These are phyloP conservation scores for Calliopum simillimum DNA, from an alignment of 2,888 invertebrate species.

Conservation along the genomic window DNA sequence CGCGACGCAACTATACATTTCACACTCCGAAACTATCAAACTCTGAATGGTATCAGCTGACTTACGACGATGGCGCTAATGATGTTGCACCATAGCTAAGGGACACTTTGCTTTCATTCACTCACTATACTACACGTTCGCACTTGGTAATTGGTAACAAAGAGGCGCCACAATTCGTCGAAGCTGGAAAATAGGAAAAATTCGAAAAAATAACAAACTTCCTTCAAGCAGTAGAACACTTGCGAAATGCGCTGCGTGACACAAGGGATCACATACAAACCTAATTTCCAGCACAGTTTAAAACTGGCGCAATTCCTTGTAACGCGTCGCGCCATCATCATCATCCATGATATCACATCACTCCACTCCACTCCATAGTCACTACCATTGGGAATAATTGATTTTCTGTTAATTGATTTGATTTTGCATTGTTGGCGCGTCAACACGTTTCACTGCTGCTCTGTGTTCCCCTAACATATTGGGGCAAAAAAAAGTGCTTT, in stretches of 20 bases:
- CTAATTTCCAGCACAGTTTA: no score
- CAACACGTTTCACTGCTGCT: not conserved
- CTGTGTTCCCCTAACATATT: not conserved
- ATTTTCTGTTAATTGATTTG: constrained; percentile 53
- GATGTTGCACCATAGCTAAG: constrained; percentile 23
- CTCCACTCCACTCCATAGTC: not conserved
- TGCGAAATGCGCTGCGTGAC: no score
- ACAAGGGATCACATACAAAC: no score
- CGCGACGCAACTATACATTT: no score
- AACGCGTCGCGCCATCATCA: not conserved
- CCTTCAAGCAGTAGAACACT: no score
- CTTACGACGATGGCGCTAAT: constrained; percentile 34
- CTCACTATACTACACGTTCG: not conserved
- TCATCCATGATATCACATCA: constrained; percentile 1
- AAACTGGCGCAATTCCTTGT: constrained; percentile 2
- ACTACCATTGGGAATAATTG: constrained; percentile 42
- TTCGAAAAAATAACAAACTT: no score
- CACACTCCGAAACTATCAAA: no score
- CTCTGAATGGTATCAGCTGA: no score
- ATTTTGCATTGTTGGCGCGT: constrained; percentile 46
- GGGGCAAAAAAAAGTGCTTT: not conserved
- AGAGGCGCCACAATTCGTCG: constrained; percentile 16
- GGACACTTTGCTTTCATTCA: constrained; percentile 16
- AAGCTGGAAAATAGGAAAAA: not conserved
- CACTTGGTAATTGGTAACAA: constrained; percentile 25